Conservation (phyloP, 2,113 vertebrate species). For the Eulemur rufifrons region DNA sequence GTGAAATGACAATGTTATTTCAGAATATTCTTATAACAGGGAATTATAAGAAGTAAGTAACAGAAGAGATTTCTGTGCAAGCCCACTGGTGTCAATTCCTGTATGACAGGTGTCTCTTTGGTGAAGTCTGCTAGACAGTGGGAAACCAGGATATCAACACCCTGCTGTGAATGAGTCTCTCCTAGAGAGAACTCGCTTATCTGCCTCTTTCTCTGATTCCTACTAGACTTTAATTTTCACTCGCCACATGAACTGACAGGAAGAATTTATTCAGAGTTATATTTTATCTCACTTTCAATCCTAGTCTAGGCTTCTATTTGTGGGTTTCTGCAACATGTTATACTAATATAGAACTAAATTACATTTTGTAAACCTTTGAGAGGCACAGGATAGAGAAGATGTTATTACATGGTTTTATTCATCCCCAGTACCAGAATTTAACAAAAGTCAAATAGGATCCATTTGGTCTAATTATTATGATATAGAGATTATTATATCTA, state of each 20-base stretch:
- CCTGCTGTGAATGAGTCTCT: not conserved
- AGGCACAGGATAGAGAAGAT: not conserved
- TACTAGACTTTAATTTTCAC: slow-evolving; percentile 53
- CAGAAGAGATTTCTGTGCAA: not conserved
- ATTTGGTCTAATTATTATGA: not conserved
- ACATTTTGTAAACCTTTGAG: not conserved
- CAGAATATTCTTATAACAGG: not conserved
- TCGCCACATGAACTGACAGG: not conserved
- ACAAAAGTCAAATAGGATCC: not conserved
- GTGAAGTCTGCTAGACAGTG: not conserved
- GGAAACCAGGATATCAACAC: not conserved
- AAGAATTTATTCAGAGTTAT: slow-evolving; percentile 23
- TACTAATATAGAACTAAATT: not conserved
- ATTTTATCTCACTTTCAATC: not conserved
- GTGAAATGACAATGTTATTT: not conserved
- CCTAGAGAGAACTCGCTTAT: not conserved
- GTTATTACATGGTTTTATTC: not conserved
- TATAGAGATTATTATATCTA: not conserved
- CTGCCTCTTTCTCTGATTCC: slow-evolving; percentile 32
- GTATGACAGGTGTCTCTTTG: not conserved
- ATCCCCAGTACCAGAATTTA: not conserved
- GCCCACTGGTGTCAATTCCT: not conserved
- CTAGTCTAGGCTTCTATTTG: not conserved
- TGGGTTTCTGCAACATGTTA: not conserved
- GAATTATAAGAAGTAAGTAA: not conserved